Evolutionary conservation across 35 echinoderm and acorn worm species (phyloP).

Genomic region (Hemicentrotus pulcherrimus): DNA sequence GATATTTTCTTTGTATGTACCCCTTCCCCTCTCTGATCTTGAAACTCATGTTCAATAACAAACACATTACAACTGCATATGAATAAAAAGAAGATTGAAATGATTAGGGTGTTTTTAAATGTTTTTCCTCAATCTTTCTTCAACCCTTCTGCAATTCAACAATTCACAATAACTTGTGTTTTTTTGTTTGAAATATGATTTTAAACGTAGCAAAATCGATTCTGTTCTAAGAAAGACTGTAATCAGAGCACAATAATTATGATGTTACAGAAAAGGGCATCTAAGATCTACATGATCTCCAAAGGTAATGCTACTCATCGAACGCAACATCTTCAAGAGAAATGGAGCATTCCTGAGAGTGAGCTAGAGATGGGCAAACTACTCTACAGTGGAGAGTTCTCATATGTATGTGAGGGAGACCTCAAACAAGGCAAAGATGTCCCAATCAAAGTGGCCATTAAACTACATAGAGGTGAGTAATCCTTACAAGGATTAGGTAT

Average conservation of each 20-base stretch:
- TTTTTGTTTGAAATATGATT: too few relatives aligned
- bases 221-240: neutral
- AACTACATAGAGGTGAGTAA: slow-evolving; percentile 75
- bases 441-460: slow-evolving; percentile 75
- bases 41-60: too few relatives aligned
- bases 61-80: too few relatives aligned
- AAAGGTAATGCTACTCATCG: slow-evolving; percentile 49
- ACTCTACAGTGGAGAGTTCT: slow-evolving; percentile 84
- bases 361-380: slow-evolving; percentile 76
- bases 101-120: too few relatives aligned
- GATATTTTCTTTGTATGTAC: too few relatives aligned
- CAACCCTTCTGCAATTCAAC: too few relatives aligned
- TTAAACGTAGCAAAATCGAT: too few relatives aligned
- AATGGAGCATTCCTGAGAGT: slow-evolving; percentile 73
- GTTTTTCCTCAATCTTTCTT: too few relatives aligned
- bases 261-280: slow-evolving; percentile 26
- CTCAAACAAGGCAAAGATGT: slow-evolving; percentile 51
- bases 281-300: slow-evolving; percentile 56
- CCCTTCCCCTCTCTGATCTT: too few relatives aligned
- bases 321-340: slow-evolving; percentile 66
- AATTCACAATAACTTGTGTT: too few relatives aligned
- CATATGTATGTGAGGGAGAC: slow-evolving; percentile 87
- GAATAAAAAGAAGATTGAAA: too few relatives aligned
- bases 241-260: neutral
- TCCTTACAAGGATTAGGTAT: too few relatives aligned